Evolutionary conservation across 2,113 vertebrate genomes (phyloP).

Genomic region (Bubo scandiacus): DNA sequence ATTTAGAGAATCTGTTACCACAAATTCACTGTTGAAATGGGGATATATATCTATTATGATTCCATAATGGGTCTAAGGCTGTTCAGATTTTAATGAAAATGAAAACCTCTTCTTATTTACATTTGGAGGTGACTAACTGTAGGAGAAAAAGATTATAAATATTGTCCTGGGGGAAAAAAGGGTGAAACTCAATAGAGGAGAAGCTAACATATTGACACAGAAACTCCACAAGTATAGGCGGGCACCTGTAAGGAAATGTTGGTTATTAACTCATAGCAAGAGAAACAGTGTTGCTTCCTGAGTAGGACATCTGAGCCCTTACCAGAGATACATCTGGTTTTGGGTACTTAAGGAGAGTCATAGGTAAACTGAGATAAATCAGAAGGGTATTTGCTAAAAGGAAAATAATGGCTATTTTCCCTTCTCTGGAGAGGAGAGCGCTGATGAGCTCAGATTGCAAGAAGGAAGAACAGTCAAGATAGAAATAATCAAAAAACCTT

Average conservation of each 20-base stretch:
- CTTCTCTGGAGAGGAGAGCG: neutral
- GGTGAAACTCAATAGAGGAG: neutral
- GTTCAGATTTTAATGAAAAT: neutral
- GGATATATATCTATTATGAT: fast-evolving
- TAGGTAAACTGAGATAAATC: neutral
- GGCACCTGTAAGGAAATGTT: neutral
- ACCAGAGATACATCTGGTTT: neutral
- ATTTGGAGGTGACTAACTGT: neutral
- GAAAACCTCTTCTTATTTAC: neutral
- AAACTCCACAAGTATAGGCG: neutral
- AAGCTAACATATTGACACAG: neutral
- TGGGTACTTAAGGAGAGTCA: neutral
- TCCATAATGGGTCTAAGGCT: neutral
- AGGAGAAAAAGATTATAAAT: neutral
- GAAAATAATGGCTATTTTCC: neutral
- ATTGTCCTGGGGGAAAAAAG: neutral
- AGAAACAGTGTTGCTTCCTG: neutral
- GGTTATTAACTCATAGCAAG: neutral
- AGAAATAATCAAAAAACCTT: neutral
- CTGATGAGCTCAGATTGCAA: neutral
- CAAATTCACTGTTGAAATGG: neutral
- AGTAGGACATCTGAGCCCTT: neutral
- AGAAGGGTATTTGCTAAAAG: neutral
- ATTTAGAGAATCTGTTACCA: neutral
- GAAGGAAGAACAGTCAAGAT: neutral